Conservation (phyloP, 2,113 vertebrate genomes). For the Grantiella picta region DNA sequence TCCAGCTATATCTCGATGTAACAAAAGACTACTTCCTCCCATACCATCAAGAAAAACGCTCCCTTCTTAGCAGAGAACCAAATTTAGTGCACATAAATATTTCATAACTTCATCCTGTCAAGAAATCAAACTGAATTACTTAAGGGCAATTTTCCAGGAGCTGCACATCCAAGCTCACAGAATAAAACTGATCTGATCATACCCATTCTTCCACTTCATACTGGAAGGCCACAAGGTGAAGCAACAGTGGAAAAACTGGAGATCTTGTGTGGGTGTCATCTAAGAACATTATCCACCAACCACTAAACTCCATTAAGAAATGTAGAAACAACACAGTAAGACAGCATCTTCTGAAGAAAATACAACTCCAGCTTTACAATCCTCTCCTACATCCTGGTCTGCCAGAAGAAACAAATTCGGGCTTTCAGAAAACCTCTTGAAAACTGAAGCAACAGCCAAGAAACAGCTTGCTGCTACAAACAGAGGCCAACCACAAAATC, state of each 20-base stretch:
- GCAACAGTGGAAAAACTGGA: not conserved
- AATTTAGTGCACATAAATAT: slow-evolving; percentile 48
- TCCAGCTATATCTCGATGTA: not conserved
- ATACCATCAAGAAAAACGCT: not conserved
- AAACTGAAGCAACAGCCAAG: not conserved
- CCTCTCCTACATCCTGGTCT: not conserved
- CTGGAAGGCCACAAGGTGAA: not conserved
- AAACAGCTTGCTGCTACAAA: not conserved
- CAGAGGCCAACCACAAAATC: not conserved
- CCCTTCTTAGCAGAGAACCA: not conserved
- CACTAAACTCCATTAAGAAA: not conserved
- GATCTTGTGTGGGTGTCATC: not conserved
- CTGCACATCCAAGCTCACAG: not conserved
- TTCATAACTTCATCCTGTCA: slow-evolving; percentile 51
- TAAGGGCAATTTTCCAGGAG: slow-evolving; percentile 41
- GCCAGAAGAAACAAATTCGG: not conserved
- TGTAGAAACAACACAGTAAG: not conserved
- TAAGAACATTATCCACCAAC: not conserved
- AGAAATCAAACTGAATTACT: slow-evolving; percentile 48
- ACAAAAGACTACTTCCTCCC: not conserved
- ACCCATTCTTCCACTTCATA: not conserved
- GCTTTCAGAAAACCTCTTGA: not conserved
- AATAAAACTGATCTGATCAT: not conserved
- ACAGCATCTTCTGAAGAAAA: not conserved
- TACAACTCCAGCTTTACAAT: not conserved